Percentiles rank a stretch among this genome's conserved stretches.
Conservation (phyloP, 2,797 vertebrate genomes). For the Sebastes miniatus region DNA sequence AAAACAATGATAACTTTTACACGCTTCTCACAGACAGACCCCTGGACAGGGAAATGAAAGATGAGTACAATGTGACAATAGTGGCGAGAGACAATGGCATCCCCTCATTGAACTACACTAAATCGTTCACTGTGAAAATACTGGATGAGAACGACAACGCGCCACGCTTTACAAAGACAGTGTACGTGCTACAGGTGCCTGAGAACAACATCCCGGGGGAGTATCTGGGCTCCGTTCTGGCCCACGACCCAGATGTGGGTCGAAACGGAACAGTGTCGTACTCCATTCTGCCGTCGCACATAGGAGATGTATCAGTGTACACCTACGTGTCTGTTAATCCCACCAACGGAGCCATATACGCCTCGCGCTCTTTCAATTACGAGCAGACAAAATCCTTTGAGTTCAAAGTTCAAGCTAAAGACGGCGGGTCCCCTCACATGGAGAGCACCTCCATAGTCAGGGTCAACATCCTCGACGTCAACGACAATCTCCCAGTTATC, state of each 20-base stretch:
- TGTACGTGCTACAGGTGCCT: conserved; percentile 94
- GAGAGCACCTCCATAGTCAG: conserved; percentile 94
- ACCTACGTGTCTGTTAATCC: conserved; percentile 98
- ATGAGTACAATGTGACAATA: conserved; percentile 97
- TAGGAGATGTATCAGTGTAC: conserved; percentile 96
- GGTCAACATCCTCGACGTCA: conserved; percentile 94
- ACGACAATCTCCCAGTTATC: conserved; percentile 96
- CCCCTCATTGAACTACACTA: conserved; percentile 94
- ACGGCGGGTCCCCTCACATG: conserved; percentile 93
- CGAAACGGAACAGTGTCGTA: conserved; percentile 97
- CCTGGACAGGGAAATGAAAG: conserved; percentile 93
- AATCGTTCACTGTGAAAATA: conserved; percentile 94
- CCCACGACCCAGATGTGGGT: conserved; percentile 95
- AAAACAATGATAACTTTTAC: conserved; percentile 97
- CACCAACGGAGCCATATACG: conserved; percentile 98
- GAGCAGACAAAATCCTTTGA: conserved; percentile 98
- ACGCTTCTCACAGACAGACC: conserved; percentile 95
- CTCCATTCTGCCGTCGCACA: conserved; percentile 92
- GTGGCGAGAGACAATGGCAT: conserved; percentile 95
- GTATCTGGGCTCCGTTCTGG: conserved; percentile 94
- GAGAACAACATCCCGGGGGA: conserved; percentile 99
- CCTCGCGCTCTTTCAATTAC: conserved; percentile 96
- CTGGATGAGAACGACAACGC: conserved; percentile 98
- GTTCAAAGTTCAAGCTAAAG: conserved; percentile 97
- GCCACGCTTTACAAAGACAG: conserved; percentile 92